These are phyloP conservation scores for Rhopilema esculentum DNA, from an alignment of 30 jellyfish, hydroid and myxozoan genomes.

Conservation along the genomic window DNA sequence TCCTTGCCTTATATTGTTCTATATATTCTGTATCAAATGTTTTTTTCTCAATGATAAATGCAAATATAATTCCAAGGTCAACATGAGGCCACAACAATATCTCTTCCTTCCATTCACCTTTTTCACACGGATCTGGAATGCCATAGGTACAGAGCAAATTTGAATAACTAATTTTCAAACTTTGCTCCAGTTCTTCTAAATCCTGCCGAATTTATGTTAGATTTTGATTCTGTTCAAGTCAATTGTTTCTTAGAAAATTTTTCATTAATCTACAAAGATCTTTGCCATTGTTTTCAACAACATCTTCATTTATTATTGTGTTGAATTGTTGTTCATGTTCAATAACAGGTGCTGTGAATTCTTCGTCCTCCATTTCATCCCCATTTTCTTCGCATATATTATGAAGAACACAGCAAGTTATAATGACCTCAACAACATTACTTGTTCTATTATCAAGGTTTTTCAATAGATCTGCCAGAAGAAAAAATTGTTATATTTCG, in stretches of 20 bases:
- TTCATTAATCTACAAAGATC: not conserved
- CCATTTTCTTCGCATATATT: conserved; percentile 37
- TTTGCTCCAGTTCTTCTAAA: not conserved
- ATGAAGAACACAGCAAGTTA: conserved; percentile 29
- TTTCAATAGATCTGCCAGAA: conserved; percentile 54
- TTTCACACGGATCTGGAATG: conserved; percentile 2
- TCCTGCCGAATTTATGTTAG: conserved; percentile 21
- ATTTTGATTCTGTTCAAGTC: too few relatives aligned
- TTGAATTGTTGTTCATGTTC: not conserved
- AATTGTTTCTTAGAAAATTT: not conserved
- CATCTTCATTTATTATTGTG: conserved; percentile 15
- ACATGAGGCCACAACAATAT: conserved; percentile 23
- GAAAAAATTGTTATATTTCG: conserved; percentile 41
- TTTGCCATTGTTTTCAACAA: conserved; percentile 8
- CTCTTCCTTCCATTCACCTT: not conserved
- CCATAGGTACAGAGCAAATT: not conserved
- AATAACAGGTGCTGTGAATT: not conserved
- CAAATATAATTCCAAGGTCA: not conserved
- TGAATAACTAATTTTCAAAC: not conserved
- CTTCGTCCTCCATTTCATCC: conserved; percentile 29
- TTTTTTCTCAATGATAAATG: conserved; percentile 6
- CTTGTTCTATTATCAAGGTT: conserved; percentile 43
- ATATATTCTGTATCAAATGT: conserved; percentile 24
- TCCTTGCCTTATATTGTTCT: not conserved
- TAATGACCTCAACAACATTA: conserved; percentile 44